phyloP scores from a whole-genome alignment of 2,888 invertebrate genomes.

The Eurois occulta region DNA sequence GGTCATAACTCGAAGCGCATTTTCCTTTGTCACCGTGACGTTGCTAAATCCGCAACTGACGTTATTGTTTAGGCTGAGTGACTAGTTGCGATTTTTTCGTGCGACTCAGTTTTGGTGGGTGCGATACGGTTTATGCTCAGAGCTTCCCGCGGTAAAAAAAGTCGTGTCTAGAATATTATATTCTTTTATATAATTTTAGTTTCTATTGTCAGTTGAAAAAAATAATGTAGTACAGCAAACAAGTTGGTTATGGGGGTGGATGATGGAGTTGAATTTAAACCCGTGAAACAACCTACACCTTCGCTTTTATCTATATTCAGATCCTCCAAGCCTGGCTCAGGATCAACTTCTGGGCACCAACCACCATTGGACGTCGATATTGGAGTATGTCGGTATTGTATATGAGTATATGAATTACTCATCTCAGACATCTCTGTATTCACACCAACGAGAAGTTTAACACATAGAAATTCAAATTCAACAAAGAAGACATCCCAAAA shows the following conservation, averaged over 20 bases:
- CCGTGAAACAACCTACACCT: not conserved
- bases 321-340: not conserved
- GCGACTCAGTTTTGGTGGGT: conserved; percentile 27
- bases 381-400: no score
- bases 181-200: not conserved
- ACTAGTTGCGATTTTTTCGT: conserved; percentile 52
- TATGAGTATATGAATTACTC: no score
- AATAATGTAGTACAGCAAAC: not conserved
- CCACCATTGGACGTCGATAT: not conserved
- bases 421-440: not conserved
- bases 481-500: not conserved
- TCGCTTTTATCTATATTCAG: not conserved
- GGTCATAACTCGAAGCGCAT: conserved; percentile 86
- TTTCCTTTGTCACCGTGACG: conserved; percentile 86
- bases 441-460: not conserved
- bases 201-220: not conserved
- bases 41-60: conserved; percentile 83
- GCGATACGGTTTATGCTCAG: not conserved
- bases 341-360: not conserved
- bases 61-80: conserved; percentile 79
- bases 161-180: not conserved
- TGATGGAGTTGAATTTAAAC: not conserved
- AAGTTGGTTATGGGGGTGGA: not conserved
- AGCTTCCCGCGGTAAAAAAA: not conserved
- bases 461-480: not conserved